Evolutionary conservation across 53 echinoderm and acorn worm genomes (phyloP).

Genomic region (Mesocentrotus franciscanus): DNA sequence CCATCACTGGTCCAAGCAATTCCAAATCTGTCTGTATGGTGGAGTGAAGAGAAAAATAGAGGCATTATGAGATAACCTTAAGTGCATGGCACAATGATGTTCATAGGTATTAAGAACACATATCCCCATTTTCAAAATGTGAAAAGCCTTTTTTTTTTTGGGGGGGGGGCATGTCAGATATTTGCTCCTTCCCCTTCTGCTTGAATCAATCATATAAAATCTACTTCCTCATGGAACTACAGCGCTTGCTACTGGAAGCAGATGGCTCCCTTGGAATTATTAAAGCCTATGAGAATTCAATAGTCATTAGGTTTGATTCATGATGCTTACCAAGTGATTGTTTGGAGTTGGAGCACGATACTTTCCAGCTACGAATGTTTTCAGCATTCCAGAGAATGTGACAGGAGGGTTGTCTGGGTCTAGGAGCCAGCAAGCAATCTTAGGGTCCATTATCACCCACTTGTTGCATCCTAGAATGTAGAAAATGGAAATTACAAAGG

Average conservation of each 20-base stretch:
- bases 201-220: not conserved
- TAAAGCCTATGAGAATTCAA: not conserved
- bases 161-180: not conserved
- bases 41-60: not conserved
- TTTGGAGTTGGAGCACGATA: not conserved
- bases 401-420: constrained; percentile 90
- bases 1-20: constrained; percentile 75
- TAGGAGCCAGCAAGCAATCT: constrained; percentile 88
- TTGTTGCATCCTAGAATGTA: constrained; percentile 33
- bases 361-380: constrained; percentile 1
- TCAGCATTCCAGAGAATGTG: constrained; percentile 74
- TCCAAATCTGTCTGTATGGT: constrained; percentile 59
- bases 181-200: not conserved
- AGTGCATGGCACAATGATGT: too few species aligned
- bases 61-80: too few species aligned
- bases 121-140: not conserved
- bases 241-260: too few species aligned
- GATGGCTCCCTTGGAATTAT: too few species aligned
- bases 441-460: constrained; percentile 85
- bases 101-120: not conserved
- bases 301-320: not conserved
- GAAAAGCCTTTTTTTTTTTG: not conserved
- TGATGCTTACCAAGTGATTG: not conserved
- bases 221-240: not conserved
- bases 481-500: not conserved